These are phyloP conservation scores for Chiloscyllium punctatum DNA, from an alignment of 2,797 vertebrate species.

Conservation along the genomic window DNA sequence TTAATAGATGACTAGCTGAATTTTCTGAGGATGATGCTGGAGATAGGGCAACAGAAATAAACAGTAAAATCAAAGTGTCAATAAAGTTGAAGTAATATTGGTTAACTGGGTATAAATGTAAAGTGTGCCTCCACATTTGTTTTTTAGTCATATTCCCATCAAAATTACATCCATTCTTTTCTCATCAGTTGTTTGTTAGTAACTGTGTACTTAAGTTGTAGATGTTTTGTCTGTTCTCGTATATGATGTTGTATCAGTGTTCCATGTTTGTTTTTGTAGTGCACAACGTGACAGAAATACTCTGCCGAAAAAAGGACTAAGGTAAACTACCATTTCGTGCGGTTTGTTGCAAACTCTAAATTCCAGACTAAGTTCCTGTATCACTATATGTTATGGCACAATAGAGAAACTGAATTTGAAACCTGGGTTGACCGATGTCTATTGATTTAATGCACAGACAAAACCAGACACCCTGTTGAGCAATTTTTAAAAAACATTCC, in stretches of 20 bases:
- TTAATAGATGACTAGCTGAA: neutral
- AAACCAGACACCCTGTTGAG: neutral
- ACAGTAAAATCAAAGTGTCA: neutral
- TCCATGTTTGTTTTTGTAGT: conserved; percentile 51
- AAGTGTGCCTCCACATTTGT: neutral
- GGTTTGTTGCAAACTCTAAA: conserved; percentile 23
- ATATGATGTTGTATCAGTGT: conserved; percentile 34
- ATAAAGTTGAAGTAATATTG: neutral
- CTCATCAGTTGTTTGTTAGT: neutral
- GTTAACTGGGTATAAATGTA: neutral
- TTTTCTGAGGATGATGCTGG: neutral
- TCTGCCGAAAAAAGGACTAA: conserved; percentile 88
- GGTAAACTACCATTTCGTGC: conserved; percentile 57
- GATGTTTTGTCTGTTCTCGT: neutral
- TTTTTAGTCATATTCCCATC: conserved; percentile 2
- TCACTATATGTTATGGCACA: neutral
- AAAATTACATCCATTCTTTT: neutral
- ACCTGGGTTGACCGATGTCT: neutral
- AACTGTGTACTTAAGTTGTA: neutral
- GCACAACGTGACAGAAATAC: conserved; percentile 83
- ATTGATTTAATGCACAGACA: neutral
- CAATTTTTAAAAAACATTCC: neutral
- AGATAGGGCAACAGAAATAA: neutral
- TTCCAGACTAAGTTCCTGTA: neutral
- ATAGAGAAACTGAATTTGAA: neutral